These are phyloP conservation scores for Ptiloglossa arizonensis DNA, from an alignment of 1,140 invertebrate genomes.

Conservation along the genomic window DNA sequence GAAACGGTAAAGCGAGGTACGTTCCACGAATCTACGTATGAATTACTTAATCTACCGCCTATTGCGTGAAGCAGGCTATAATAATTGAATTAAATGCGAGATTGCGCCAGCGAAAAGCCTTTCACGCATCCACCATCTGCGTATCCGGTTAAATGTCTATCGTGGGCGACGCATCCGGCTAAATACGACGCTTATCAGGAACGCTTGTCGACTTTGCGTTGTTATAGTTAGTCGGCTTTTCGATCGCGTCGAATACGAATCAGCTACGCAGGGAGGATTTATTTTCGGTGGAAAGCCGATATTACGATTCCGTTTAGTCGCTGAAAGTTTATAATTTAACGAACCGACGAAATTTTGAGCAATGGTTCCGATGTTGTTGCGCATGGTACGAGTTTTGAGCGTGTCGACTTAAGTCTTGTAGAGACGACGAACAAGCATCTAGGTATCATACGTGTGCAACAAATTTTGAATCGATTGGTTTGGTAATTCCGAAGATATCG, in stretches of 20 bases:
- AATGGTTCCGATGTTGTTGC: no score
- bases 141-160: constrained; percentile 39
- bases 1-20: constrained; percentile 20
- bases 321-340: no score
- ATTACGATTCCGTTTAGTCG: no score
- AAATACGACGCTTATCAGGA: constrained; percentile 52
- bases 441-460: no score
- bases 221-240: background rate
- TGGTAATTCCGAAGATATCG: no score
- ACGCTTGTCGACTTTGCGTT: constrained; percentile 35
- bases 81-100: constrained; percentile 66
- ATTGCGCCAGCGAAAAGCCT: constrained; percentile 51
- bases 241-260: background rate
- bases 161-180: constrained; percentile 6
- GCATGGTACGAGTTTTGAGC: no score
- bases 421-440: no score
- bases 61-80: constrained; percentile 19
- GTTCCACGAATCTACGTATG: constrained; percentile 46
- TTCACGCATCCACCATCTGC: constrained; percentile 40
- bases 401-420: no score
- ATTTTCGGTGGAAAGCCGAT: background rate
- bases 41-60: constrained; percentile 64
- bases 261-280: background rate
- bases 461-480: no score
- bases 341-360: no score